These are phyloP conservation scores for Alethe diademata DNA, from an alignment of 2,113 vertebrate species.

Conservation along the genomic window DNA sequence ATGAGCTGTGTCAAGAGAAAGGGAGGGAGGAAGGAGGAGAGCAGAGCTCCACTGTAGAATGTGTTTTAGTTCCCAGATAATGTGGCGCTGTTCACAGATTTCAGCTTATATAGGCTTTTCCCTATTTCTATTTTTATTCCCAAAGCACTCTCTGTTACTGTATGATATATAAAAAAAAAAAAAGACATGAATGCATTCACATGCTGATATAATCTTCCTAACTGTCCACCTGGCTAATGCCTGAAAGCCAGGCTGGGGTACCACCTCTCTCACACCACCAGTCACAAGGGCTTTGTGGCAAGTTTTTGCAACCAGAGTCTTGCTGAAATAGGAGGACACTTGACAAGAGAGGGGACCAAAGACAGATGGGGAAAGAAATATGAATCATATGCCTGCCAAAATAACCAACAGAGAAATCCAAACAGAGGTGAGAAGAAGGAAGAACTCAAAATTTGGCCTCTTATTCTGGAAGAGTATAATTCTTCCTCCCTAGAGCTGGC, in stretches of 20 bases:
- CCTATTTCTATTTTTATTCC: slow-evolving; percentile 41
- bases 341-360: neutral
- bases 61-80: neutral
- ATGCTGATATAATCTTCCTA: neutral
- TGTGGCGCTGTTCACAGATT: slow-evolving; percentile 3
- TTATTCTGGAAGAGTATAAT: neutral
- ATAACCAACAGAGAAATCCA: neutral
- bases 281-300: neutral
- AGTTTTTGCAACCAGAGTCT: neutral
- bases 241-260: neutral
- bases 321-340: neutral
- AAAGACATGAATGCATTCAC: neutral
- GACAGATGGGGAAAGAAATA: neutral
- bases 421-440: neutral
- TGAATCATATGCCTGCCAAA: neutral
- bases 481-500: neutral
- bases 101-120: slow-evolving; percentile 46
- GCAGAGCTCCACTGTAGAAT: neutral
- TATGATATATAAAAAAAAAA: neutral
- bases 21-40: neutral
- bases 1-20: neutral
- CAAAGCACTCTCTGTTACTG: neutral
- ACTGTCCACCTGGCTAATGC: neutral
- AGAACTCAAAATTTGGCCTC: neutral
- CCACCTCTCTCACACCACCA: neutral